Base-by-base conservation (phyloP, 2,888 invertebrate species). In the Smittia aterrima region DNA sequence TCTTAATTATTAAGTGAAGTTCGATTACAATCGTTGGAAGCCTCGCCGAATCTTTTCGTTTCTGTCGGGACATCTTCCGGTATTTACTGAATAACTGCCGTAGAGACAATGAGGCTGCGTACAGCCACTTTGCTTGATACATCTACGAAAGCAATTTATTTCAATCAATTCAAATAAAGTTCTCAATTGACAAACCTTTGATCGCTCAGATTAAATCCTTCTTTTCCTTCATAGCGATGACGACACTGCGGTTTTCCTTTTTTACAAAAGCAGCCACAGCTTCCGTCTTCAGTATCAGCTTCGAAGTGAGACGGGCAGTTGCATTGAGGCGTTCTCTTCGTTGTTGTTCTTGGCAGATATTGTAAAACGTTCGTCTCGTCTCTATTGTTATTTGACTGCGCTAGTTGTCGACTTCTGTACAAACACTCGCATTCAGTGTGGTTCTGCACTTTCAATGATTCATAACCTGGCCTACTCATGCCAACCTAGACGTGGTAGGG, bases 361-460 rank as follows among this genome's bases (percentile, higher is more conserved):
- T 58, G 58, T 22, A 22, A 7, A 58, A 58, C 58, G 6, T 22
- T 18, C 58, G 58, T 22, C 18, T 58, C 13, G 1, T 18, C 58
- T 3, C 11, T 16, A 3, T 47, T 3, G 4, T 13, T 47, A n/a
- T 3, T 47, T 47, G 47, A 3, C n/a, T 22, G 7, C 9, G 58
- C 9, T 13, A 3, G 7, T 22, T 22, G 22, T 22, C 58, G 58
- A 58, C n/a, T 22, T 22, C n/a, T 58, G 13, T 58, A 22, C 4
- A 58, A 7, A 22, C 58, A 58, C 58, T 58, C 20, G 58, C 58
- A 58, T 58, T 58, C 58, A 6, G 58, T 58, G 22, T 58, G 58
- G 58, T 58, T 58, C 58, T 58, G 58, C 58, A 58, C 58, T 22
- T 22, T 18, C 2, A 58, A 22, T 58, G 58, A 58, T 22, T 58